Evolutionary conservation across 2,888 invertebrate species (phyloP), one percentile per base, ranked within the genome.

Genomic region (Cistogaster globosa): DNA sequence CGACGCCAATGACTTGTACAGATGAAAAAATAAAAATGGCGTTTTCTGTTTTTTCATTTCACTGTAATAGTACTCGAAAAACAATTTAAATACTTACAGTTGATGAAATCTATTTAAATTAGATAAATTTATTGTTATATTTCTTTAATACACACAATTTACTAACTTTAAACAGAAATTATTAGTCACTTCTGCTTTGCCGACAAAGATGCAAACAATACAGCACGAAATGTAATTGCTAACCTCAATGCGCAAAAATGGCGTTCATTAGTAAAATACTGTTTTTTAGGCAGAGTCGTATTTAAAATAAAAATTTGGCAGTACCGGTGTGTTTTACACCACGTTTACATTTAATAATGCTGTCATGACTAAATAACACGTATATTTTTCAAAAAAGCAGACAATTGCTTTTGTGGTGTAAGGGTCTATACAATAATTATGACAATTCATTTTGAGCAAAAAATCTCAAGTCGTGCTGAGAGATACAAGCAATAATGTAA

Each of bases 11-110:
- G 11, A 60, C 65, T 62, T 20, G n/a, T 22, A 26, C n/a, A 11
- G 55, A 63, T 58, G 12, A 45, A 18, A 82, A 65, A 76, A 58
- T 48, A 53, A 83, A 81, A 77, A 83, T 83, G 76, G 82, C 82
- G 76, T 58, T 36, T n/a, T 53, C 12, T 32, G 8, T 5, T 20
- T 62, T 32, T 8, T 32, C 16, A 42, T 74, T 42, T 42, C 42
- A 5, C n/a, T 48, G 16, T 48, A 5, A 16, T n/a, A 16, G 26
- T 48, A 48, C 12, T 32, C 32, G 7, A 16, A 12, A 48, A 16
- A 48, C 4, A 48, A 7, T n/a, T 48, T n/a, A 48, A 48, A 48
- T 48, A 48, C 45, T 48, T 16, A 48, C 45, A 42, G 42, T 42
- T 42, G 14, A 48, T 48, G 5, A 32, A 32, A 32, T n/a, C 3